phyloP scores from a whole-genome alignment of 2,113 vertebrate species.

The Stercorarius parasiticus region DNA sequence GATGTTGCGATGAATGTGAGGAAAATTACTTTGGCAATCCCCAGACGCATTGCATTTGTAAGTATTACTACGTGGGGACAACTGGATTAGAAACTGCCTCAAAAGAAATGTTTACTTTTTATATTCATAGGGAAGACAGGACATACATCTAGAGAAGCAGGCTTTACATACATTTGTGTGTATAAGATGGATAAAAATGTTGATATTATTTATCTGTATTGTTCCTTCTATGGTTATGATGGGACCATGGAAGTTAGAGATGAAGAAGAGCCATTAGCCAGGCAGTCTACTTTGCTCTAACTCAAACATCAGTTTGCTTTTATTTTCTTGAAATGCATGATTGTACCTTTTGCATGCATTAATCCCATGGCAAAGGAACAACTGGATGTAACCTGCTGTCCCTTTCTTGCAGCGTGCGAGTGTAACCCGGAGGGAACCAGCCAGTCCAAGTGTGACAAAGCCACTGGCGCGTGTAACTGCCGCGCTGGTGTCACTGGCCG shows the following conservation, averaged over 20 bases:
- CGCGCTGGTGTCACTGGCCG: conserved; percentile 70
- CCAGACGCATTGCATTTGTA: conserved; percentile 74
- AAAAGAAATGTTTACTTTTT: not conserved
- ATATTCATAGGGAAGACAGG: not conserved
- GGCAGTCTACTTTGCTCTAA: not conserved
- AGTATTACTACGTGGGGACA: conserved; percentile 43
- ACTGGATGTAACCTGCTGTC: not conserved
- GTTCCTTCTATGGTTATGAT: not conserved
- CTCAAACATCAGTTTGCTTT: not conserved
- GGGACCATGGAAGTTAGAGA: not conserved
- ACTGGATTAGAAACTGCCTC: not conserved
- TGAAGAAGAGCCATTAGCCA: not conserved
- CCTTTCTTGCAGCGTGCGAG: conserved; percentile 76
- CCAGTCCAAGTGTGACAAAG: conserved; percentile 77
- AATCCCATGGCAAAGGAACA: not conserved
- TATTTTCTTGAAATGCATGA: not conserved
- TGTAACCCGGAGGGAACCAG: conserved; percentile 80
- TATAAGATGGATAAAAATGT: not conserved
- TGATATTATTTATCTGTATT: not conserved
- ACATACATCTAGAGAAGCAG: not conserved
- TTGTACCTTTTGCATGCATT: not conserved
- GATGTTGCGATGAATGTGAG: conserved; percentile 77
- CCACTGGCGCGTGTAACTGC: conserved; percentile 80
- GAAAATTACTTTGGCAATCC: conserved; percentile 83
- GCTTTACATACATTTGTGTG: not conserved